Evolutionary conservation across 2,888 invertebrate genomes (phyloP).

Genomic region (Drosophila niveifrons): DNA sequence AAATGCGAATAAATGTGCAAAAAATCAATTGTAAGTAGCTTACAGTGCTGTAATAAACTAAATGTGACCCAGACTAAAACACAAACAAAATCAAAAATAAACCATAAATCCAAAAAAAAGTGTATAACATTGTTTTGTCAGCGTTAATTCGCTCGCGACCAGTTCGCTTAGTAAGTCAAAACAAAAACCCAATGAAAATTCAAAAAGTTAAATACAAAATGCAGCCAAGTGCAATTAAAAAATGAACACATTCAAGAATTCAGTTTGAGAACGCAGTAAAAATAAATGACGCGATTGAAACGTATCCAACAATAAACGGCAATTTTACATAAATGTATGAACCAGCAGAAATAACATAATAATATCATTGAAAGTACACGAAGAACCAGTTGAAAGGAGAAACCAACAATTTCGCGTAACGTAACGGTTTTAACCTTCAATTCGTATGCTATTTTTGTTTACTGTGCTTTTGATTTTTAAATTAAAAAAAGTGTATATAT

Average conservation of each 20-base stretch:
- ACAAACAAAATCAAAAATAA: not conserved
- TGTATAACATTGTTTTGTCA: conserved; percentile 34
- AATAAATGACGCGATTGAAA: conserved; percentile 22
- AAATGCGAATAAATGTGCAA: conserved; percentile 59
- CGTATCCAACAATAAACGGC: conserved; percentile 16
- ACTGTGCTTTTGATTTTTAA: not conserved
- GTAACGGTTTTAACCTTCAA: not conserved
- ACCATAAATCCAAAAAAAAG: not conserved
- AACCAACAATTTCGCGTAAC: conserved; percentile 15
- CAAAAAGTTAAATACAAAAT: conserved; percentile 19
- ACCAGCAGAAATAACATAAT: conserved; percentile 13
- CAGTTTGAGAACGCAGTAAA: conserved; percentile 38
- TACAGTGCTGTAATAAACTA: conserved; percentile 18
- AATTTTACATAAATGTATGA: conserved; percentile 1
- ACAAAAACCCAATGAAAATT: conserved; percentile 39
- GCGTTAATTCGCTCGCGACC: conserved; percentile 32
- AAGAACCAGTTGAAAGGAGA: conserved; percentile 1
- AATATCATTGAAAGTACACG: conserved; percentile 21
- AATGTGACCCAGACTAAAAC: conserved; percentile 7
- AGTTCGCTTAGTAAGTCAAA: conserved; percentile 60
- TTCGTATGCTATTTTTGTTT: not conserved
- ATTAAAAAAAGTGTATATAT: too few relatives aligned
- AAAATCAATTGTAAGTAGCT: conserved; percentile 80
- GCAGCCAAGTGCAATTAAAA: conserved; percentile 29
- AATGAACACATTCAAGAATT: conserved; percentile 8